Conservation (phyloP, 2,797 vertebrate genomes). For the Phrynocephalus guinanensis region DNA sequence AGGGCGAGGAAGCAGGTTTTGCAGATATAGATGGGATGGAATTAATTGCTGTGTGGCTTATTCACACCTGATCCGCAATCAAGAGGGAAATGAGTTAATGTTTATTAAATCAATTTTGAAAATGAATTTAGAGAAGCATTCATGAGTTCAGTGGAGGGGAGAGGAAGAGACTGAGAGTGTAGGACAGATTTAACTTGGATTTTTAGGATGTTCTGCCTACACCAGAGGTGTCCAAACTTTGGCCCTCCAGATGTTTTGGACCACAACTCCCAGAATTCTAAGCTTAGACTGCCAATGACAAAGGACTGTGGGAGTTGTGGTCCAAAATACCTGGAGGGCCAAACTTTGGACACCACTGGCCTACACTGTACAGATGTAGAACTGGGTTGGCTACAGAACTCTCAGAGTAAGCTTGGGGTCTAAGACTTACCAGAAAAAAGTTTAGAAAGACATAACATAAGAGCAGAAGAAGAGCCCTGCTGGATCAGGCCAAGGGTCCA, state of each 20-base stretch:
- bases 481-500: too few species aligned
- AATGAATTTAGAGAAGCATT: not conserved
- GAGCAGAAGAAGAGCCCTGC: too few species aligned
- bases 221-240: not conserved
- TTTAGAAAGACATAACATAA: too few species aligned
- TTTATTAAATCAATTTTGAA: not conserved
- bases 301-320: too few species aligned
- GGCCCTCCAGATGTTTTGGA: too few species aligned
- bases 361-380: not conserved
- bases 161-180: not conserved
- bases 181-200: not conserved
- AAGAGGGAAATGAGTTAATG: not conserved
- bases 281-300: too few species aligned
- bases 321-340: too few species aligned
- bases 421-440: not conserved
- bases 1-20: not conserved
- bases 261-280: too few species aligned
- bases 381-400: not conserved
- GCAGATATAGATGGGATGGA: not conserved
- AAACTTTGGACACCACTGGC: too few species aligned
- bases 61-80: not conserved
- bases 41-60: not conserved
- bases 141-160: not conserved
- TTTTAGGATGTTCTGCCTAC: not conserved
- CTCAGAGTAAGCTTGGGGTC: not conserved